phyloP scores from a whole-genome alignment of 1,140 invertebrate genomes.

The Latrodectus geometricus region DNA sequence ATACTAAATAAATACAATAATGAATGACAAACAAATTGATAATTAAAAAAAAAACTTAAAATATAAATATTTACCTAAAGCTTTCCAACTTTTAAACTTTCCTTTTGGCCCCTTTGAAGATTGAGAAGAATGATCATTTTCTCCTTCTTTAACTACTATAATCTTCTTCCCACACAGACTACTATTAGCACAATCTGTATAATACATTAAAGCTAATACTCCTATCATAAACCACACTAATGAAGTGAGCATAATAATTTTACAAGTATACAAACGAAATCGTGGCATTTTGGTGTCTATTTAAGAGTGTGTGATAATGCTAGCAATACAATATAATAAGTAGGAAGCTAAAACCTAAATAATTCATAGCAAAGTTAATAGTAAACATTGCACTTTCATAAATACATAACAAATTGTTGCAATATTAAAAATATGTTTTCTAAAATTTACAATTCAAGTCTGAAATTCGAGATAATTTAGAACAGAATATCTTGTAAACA shows the following conservation, averaged over 20 bases:
- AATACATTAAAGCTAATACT: slow-evolving; percentile 90
- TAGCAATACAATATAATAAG: too few species aligned
- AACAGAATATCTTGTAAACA: too few species aligned
- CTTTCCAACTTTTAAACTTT: slow-evolving; percentile 28
- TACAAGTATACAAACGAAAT: slow-evolving; percentile 90
- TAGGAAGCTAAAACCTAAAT: too few species aligned
- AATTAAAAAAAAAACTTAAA: neutral
- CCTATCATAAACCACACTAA: slow-evolving; percentile 95
- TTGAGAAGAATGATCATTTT: neutral
- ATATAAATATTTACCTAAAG: slow-evolving; percentile 17
- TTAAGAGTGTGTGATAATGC: too few species aligned
- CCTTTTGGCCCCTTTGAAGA: slow-evolving; percentile 44
- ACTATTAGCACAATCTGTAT: slow-evolving; percentile 80
- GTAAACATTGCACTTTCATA: too few species aligned
- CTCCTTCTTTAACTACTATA: neutral
- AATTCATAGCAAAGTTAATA: too few species aligned
- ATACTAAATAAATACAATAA: too few species aligned
- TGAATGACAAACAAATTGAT: neutral
- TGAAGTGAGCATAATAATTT: slow-evolving; percentile 92
- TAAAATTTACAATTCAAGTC: too few species aligned
- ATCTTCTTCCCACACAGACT: slow-evolving; percentile 38
- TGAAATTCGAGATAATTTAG: too few species aligned
- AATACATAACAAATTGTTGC: too few species aligned
- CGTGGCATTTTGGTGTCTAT: slow-evolving; percentile 15
- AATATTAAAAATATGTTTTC: too few species aligned